phyloP scores from a whole-genome alignment of 2,113 vertebrate species.

The Tachycineta bicolor region DNA sequence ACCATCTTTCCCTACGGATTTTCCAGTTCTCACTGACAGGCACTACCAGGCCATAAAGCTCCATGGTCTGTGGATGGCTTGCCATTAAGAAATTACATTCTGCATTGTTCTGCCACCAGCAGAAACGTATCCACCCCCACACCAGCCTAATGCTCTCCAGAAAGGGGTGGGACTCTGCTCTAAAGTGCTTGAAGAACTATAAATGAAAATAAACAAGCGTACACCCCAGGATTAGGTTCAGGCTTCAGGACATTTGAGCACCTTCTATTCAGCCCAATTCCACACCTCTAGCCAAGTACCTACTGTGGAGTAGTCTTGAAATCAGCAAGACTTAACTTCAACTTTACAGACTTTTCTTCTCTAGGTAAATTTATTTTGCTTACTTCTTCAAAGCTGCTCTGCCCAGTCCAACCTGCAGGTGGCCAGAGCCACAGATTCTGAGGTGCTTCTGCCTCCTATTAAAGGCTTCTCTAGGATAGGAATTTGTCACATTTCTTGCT shows the following conservation, averaged over 20 bases:
- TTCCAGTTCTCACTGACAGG: neutral
- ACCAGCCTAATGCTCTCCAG: rapidly evolving
- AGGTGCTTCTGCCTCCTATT: neutral
- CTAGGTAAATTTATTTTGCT: neutral
- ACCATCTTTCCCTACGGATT: neutral
- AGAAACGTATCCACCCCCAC: neutral
- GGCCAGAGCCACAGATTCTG: neutral
- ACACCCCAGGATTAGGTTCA: neutral
- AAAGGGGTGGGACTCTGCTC: neutral
- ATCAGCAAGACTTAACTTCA: neutral
- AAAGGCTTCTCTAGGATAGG: neutral
- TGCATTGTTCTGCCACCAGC: neutral
- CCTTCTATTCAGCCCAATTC: neutral
- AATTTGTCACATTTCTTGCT: neutral
- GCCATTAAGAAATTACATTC: neutral
- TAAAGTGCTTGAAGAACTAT: neutral
- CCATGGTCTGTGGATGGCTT: neutral
- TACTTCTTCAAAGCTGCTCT: neutral
- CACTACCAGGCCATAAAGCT: neutral
- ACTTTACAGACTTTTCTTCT: neutral
- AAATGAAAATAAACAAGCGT: neutral
- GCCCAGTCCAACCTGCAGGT: neutral
- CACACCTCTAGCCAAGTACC: neutral
- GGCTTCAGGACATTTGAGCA: neutral
- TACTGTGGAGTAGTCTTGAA: neutral